Evolutionary conservation across 2,797 vertebrate species (phyloP).

Genomic region (Antrozous pallidus): DNA sequence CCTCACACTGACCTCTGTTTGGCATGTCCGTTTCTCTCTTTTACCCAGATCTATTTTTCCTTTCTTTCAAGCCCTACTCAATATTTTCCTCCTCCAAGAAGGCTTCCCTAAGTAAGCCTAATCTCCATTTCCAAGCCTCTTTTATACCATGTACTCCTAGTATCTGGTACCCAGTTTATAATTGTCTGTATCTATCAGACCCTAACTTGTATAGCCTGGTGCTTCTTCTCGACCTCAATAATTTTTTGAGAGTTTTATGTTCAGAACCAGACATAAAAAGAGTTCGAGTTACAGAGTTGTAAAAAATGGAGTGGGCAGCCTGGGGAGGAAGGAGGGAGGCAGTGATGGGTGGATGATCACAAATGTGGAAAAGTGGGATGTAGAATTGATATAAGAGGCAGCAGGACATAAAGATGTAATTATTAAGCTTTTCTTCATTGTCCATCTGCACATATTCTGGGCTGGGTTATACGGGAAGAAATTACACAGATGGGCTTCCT

Average conservation of each 20-base stretch:
- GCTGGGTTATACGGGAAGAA: neutral
- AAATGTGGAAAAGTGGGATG: neutral
- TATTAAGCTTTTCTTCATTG: neutral
- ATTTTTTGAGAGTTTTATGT: conserved; percentile 51
- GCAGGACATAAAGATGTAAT: neutral
- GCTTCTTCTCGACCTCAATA: conserved; percentile 4
- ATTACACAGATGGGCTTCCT: neutral
- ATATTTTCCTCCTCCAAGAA: neutral
- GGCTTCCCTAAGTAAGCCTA: neutral
- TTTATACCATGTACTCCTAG: neutral
- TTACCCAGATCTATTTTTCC: neutral
- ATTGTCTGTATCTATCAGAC: conserved; percentile 19
- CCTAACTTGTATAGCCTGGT: neutral
- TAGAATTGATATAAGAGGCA: conserved; percentile 13
- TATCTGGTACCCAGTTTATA: neutral
- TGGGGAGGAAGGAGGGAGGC: neutral
- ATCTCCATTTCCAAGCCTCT: neutral
- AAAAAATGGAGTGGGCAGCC: conserved; percentile 15
- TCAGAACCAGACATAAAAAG: conserved; percentile 53
- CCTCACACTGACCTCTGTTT: neutral
- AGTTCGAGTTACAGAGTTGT: conserved; percentile 34
- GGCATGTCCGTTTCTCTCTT: neutral
- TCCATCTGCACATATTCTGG: neutral
- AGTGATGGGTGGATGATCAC: neutral
- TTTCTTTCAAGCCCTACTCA: neutral